Evolutionary conservation across 2,888 invertebrate species (phyloP), one percentile per base, ranked within the genome.

Genomic region (Peribatodes rhomboidaria): DNA sequence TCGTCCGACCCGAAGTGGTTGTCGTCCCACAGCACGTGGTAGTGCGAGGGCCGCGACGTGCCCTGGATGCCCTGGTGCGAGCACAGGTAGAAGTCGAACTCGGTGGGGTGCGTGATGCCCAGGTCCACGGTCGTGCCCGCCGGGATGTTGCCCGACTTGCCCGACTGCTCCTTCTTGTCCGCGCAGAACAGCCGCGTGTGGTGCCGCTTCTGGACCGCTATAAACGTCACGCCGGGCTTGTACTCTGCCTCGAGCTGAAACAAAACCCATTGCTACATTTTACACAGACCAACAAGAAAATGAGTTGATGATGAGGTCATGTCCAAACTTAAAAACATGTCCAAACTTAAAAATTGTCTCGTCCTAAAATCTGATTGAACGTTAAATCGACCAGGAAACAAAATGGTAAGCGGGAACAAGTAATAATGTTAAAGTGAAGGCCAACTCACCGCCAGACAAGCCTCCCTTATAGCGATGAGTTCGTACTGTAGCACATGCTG

Each of bases 21-120:
- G 94, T 99, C 99, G 93, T 99, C 99, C 99, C 99, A 99, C 61
- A 99, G 95, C 67, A 99, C 99, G 92, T 99, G 99, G 94, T 99
- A 99, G 94, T 99, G 99, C 35, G 99, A 99, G 68, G 99, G 99
- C 70, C 99, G 96, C 76, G 98, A 98, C 70, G 99, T 99, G 84
- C 99, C 99, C 98, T 99, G 87, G 78, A 98, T 98, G 74, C 98
- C 98, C 92, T 98, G 98, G 89, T 98, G 98, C 90, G 98, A 99
- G 95, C 99, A 99, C 65, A 99, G 95, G 91, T 99, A 99, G 94
- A 99, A 99, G 93, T 99, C 99, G 91, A 99, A 99, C 93, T 99
- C 99, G 4, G 99, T 99, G 54, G 99, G 99, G 94, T 99, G 99
- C 52, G 99, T 99, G 86, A 99, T 99, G 77, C 99, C 99, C 69